Evolutionary conservation across 1,140 invertebrate genomes (phyloP).

Genomic region (Gyrodactylus bullatarudis): DNA sequence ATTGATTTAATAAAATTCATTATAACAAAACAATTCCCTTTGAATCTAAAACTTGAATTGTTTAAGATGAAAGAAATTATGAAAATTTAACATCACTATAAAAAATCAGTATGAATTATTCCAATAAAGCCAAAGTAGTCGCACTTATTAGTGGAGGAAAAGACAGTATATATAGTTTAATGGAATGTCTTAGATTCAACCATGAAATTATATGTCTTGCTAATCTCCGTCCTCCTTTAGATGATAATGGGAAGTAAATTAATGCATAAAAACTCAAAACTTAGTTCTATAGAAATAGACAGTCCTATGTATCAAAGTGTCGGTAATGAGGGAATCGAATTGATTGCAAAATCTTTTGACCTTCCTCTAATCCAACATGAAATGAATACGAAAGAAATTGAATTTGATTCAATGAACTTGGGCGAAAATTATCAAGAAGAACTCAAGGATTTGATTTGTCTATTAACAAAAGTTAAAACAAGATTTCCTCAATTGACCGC

Average conservation of each 20-base stretch:
- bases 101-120: too few relatives aligned
- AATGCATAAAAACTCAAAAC: neutral
- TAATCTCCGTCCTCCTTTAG: slow-evolving; percentile 41
- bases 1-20: too few relatives aligned
- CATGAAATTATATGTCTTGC: slow-evolving; percentile 79
- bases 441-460: slow-evolving; percentile 75
- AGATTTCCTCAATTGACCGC: slow-evolving; percentile 45
- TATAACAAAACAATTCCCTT: too few relatives aligned
- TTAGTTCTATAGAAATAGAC: slow-evolving; percentile 47
- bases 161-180: slow-evolving; percentile 92
- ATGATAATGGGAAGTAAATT: slow-evolving; percentile 4
- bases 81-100: too few relatives aligned
- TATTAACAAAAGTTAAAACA: slow-evolving; percentile 50
- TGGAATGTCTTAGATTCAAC: slow-evolving; percentile 71
- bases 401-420: slow-evolving; percentile 42
- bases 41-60: too few relatives aligned
- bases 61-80: too few relatives aligned
- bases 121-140: too few relatives aligned
- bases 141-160: slow-evolving; percentile 88
- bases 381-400: slow-evolving; percentile 42
- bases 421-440: slow-evolving; percentile 47
- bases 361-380: slow-evolving; percentile 45
- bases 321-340: slow-evolving; percentile 59
- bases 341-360: slow-evolving; percentile 63
- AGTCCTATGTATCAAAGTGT: slow-evolving; percentile 99